Evolutionary conservation across 2,113 vertebrate genomes (phyloP).

Genomic region (Odocoileus hemionus): DNA sequence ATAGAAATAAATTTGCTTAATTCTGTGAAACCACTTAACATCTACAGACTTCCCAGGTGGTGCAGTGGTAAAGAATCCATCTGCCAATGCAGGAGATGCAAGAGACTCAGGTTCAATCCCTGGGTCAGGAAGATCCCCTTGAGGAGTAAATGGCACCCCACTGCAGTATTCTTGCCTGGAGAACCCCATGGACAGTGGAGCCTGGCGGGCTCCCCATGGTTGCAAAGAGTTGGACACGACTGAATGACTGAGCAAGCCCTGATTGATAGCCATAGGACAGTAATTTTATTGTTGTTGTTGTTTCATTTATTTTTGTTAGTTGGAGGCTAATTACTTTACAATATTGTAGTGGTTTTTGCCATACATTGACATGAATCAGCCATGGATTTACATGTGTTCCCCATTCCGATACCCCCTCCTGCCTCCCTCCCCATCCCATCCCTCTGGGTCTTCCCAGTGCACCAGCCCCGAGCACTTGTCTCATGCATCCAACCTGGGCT

Average conservation of each 20-base stretch:
- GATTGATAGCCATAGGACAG: background rate
- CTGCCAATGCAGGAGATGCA: background rate
- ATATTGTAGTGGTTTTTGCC: no score
- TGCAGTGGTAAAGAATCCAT: background rate
- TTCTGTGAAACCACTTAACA: background rate
- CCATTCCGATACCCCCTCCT: no score
- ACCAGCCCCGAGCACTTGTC: no score
- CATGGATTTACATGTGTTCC: no score
- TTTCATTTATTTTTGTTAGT: no score
- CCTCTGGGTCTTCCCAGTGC: no score
- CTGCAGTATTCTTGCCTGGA: background rate
- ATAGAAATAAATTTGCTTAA: background rate
- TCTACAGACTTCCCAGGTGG: background rate
- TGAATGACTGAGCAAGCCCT: background rate
- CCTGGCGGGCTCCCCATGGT: accelerated
- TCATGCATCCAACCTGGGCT: no score
- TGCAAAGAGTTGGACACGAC: background rate
- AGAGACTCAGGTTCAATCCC: background rate
- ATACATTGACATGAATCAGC: no score
- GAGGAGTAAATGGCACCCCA: background rate
- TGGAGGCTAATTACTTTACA: no score
- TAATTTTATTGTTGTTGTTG: background rate
- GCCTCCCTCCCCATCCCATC: accelerated
- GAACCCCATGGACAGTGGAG: background rate
- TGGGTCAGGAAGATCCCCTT: background rate